Conservation (phyloP, 2,797 vertebrate genomes). For the Chelonia mydas region DNA sequence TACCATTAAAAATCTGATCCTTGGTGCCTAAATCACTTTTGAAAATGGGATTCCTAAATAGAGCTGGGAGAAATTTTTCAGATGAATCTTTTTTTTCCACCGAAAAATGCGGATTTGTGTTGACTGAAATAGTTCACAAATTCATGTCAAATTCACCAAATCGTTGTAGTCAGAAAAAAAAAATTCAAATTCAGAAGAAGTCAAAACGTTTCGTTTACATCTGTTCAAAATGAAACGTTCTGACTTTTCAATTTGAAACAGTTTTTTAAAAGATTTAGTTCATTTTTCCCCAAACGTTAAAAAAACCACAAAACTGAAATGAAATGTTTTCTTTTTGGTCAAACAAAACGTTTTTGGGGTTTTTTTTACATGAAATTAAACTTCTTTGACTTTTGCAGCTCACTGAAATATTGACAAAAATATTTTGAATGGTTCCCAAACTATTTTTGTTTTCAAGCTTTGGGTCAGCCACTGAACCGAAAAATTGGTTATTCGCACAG, state of each 20-base stretch:
- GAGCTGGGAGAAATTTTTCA: background rate
- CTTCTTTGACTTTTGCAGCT: background rate
- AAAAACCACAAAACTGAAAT: background rate
- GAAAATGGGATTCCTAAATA: background rate
- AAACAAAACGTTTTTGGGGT: background rate
- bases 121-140: background rate
- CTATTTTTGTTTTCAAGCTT: background rate
- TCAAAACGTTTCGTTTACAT: background rate
- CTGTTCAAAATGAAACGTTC: background rate
- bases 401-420: background rate
- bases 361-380: background rate
- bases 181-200: background rate
- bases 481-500: background rate
- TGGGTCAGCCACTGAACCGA: background rate
- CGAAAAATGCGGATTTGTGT: background rate
- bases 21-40: background rate
- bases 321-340: background rate
- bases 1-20: background rate
- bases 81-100: background rate
- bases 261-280: background rate
- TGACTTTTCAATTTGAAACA: background rate
- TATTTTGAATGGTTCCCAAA: background rate
- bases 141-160: background rate
- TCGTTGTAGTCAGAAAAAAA: background rate
- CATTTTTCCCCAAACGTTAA: background rate